Evolutionary conservation across 2,113 vertebrate species (phyloP).

Genomic region (Poeciliopsis turrubarensis): DNA sequence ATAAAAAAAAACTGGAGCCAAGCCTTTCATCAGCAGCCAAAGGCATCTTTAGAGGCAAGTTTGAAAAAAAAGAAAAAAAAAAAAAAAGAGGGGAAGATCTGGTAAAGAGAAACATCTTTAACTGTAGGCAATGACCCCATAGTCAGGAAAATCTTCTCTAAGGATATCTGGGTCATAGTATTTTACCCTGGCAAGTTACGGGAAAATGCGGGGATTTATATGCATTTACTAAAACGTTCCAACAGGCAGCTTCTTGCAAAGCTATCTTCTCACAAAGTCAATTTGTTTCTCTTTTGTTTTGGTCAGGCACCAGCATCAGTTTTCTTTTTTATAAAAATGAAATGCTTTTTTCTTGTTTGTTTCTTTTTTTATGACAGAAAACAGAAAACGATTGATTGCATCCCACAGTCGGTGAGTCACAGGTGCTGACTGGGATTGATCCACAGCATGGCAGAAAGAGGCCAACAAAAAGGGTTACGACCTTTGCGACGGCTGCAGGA

Average conservation of each 20-base stretch:
- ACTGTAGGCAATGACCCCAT: slow-evolving; percentile 40
- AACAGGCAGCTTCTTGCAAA: background rate
- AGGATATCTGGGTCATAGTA: slow-evolving; percentile 28
- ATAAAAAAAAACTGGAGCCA: background rate
- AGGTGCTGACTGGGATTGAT: slow-evolving; percentile 42
- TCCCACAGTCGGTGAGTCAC: slow-evolving; percentile 35
- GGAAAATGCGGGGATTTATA: slow-evolving; percentile 23
- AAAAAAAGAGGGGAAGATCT: slow-evolving; percentile 32
- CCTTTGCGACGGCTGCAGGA: slow-evolving; percentile 40
- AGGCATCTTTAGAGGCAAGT: slow-evolving; percentile 62
- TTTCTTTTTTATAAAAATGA: background rate
- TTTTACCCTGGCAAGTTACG: slow-evolving; percentile 8
- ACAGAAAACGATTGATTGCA: slow-evolving; percentile 28
- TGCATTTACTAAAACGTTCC: slow-evolving; percentile 3
- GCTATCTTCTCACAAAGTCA: too few relatives aligned
- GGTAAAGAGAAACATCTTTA: slow-evolving; percentile 34
- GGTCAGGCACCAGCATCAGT: background rate
- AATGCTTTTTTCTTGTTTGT: background rate
- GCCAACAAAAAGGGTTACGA: slow-evolving; percentile 41
- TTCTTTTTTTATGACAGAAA: slow-evolving; percentile 13
- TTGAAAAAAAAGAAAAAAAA: background rate
- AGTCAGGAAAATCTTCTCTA: slow-evolving; percentile 31
- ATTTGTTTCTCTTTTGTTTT: background rate
- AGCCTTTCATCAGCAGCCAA: slow-evolving; percentile 68
- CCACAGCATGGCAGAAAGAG: slow-evolving; percentile 11